Evolutionary conservation across 2,797 vertebrate species (phyloP).

Genomic region (Lacerta viridis): DNA sequence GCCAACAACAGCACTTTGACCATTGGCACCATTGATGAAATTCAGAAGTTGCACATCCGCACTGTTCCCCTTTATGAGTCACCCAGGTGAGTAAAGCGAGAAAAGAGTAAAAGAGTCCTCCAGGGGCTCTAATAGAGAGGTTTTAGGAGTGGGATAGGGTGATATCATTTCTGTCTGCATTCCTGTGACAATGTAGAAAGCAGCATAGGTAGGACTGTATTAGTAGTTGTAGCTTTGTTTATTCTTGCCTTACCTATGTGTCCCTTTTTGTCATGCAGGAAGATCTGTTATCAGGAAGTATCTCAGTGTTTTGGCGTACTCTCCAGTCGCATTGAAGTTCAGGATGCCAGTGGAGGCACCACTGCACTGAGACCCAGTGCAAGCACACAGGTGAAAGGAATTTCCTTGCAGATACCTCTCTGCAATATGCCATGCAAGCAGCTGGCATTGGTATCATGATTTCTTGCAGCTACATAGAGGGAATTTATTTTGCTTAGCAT

Average conservation of each 20-base stretch:
- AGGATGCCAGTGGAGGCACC: conserved; percentile 94
- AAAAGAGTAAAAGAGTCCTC: neutral
- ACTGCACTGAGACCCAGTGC: conserved; percentile 94
- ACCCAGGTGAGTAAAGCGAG: conserved; percentile 86
- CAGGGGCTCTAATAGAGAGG: no score
- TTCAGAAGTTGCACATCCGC: conserved; percentile 98
- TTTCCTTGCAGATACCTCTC: neutral
- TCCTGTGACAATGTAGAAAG: neutral
- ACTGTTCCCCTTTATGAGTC: conserved; percentile 97
- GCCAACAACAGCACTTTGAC: conserved; percentile 99
- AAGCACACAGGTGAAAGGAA: conserved; percentile 92
- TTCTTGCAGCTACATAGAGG: neutral
- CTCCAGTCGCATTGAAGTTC: conserved; percentile 96
- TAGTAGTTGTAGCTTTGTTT: neutral
- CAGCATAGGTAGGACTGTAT: neutral
- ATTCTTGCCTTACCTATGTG: neutral
- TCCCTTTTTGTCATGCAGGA: conserved; percentile 78
- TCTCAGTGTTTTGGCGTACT: conserved; percentile 98
- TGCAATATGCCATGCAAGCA: neutral
- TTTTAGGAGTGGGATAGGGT: neutral
- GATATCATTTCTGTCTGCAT: neutral
- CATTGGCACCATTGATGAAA: conserved; percentile 98
- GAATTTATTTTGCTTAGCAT: neutral
- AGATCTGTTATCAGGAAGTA: conserved; percentile 98
- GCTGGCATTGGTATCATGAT: fast-evolving